A percentile compares a stretch with the other conserved stretches of the same genome.
Evolutionary conservation across 1,140 invertebrate species (phyloP).

Genomic region (Anastatus disparis): DNA sequence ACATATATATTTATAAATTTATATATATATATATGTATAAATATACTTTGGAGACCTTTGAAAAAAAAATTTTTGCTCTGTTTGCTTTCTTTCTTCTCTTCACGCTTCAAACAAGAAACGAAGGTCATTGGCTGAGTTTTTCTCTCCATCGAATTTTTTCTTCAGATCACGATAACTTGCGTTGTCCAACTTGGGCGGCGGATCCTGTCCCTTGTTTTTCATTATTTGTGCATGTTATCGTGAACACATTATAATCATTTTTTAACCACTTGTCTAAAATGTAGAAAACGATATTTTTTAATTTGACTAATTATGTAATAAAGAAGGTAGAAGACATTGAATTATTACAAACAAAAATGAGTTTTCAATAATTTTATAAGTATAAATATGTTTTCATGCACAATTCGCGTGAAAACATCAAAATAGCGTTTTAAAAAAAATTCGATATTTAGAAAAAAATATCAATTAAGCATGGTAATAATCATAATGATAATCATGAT

Average conservation of each 20-base stretch:
- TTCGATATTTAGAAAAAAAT: too few relatives aligned
- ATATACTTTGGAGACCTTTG: slow-evolving; percentile 16
- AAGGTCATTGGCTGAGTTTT: slow-evolving; percentile 48
- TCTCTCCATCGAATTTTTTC: slow-evolving; percentile 17
- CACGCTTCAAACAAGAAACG: slow-evolving; percentile 51
- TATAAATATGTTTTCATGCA: too few relatives aligned
- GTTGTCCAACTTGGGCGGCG: slow-evolving; percentile 40
- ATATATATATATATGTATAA: too few relatives aligned
- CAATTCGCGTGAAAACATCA: too few relatives aligned
- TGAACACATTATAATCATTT: slow-evolving; percentile 61
- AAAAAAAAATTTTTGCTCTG: slow-evolving; percentile 31
- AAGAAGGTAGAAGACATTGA: too few relatives aligned
- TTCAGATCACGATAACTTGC: slow-evolving; percentile 37
- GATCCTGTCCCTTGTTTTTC: slow-evolving; percentile 46
- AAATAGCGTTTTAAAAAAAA: too few relatives aligned
- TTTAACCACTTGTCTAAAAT: slow-evolving; percentile 62
- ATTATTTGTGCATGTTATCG: slow-evolving; percentile 50
- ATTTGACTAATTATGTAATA: too few relatives aligned
- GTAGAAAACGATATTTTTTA: slow-evolving; percentile 29
- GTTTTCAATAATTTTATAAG: too few relatives aligned
- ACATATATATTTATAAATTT: too few relatives aligned
- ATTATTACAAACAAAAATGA: too few relatives aligned
- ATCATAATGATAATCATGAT: too few relatives aligned
- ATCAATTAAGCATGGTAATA: too few relatives aligned
- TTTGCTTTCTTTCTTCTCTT: slow-evolving; percentile 46